Conservation (phyloP, 92 coral and sea anemone genomes). For the Parazoanthus darwini region DNA sequence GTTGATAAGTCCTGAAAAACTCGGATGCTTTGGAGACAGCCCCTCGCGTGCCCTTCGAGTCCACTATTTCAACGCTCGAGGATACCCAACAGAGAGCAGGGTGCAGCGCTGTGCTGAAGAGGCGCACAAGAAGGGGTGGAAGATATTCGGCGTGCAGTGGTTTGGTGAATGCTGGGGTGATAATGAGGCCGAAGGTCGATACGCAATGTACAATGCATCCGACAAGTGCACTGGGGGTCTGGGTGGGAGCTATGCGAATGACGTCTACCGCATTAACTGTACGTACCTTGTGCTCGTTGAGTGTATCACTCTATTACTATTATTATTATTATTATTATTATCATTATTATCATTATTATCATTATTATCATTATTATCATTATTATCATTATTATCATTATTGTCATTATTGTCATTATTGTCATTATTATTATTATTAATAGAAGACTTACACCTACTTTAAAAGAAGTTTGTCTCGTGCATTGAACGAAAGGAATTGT, state of each 20-base stretch:
- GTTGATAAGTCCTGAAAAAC: not conserved
- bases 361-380: too few species aligned
- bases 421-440: too few species aligned
- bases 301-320: too few species aligned
- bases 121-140: slow-evolving; percentile 24
- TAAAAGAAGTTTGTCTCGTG: too few species aligned
- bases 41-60: slow-evolving; percentile 24
- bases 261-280: slow-evolving; percentile 11
- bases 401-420: too few species aligned
- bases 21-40: slow-evolving; percentile 18
- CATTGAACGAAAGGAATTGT: too few species aligned
- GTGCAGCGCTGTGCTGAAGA: slow-evolving; percentile 23
- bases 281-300: not conserved
- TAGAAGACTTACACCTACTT: too few species aligned
- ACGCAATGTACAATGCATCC: slow-evolving; percentile 5
- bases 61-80: slow-evolving; percentile 12
- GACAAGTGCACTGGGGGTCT: slow-evolving; percentile 7
- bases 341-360: too few species aligned
- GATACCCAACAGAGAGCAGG: not conserved
- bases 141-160: slow-evolving; percentile 27
- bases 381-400: too few species aligned
- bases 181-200: slow-evolving; percentile 23
- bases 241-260: slow-evolving; percentile 14
- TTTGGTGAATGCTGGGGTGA: slow-evolving; percentile 39
- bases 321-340: too few species aligned